Percentiles rank a stretch among this genome's conserved stretches.
Evolutionary conservation across 2,797 vertebrate genomes (phyloP).

Genomic region (Manis javanica): DNA sequence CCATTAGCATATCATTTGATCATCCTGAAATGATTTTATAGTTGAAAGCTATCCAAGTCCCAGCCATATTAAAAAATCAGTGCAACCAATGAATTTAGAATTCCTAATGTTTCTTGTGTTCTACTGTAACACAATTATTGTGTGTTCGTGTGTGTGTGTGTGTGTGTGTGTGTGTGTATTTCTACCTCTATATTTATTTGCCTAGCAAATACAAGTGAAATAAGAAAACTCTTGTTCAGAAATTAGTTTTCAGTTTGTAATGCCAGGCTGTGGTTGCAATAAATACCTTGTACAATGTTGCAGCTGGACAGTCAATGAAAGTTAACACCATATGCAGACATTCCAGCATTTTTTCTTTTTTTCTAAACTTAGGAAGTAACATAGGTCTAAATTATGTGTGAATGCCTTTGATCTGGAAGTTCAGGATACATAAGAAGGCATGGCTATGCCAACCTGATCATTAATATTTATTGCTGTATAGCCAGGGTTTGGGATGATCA

Average conservation of each 20-base stretch:
- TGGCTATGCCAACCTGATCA: not conserved
- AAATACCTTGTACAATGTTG: not conserved
- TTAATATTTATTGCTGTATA: not conserved
- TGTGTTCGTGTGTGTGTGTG: not conserved
- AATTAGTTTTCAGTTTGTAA: not conserved
- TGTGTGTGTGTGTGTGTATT: not conserved
- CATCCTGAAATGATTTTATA: conserved; percentile 9
- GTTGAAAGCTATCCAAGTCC: not conserved
- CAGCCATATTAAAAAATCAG: not conserved
- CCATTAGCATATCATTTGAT: not conserved
- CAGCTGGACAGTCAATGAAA: not conserved
- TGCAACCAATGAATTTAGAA: not conserved
- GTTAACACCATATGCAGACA: not conserved
- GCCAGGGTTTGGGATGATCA: not conserved
- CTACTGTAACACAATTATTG: not conserved
- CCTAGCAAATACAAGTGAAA: not conserved
- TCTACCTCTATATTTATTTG: not conserved
- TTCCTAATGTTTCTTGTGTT: not conserved
- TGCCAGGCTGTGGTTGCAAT: not conserved
- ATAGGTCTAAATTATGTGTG: not conserved
- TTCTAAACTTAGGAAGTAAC: not conserved
- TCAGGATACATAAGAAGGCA: not conserved
- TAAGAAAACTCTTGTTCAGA: not conserved
- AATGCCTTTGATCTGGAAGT: not conserved
- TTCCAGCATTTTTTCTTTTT: not conserved